A percentile compares a stretch with the other conserved stretches of the same genome.
Conservation (phyloP, 2,888 invertebrate species). For the Synergus gifuensis region DNA sequence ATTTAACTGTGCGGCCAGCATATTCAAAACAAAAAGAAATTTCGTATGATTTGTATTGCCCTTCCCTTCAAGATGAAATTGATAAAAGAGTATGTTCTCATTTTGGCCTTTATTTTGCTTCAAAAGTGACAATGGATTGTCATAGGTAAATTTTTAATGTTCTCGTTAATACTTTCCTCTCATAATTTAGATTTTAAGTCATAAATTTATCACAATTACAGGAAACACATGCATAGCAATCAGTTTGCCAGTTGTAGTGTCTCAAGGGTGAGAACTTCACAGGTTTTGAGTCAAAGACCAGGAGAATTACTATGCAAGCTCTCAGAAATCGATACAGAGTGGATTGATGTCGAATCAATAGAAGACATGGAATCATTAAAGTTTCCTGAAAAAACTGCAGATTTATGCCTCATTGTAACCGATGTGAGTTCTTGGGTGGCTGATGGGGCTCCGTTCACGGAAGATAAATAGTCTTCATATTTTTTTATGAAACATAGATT, state of each 20-base stretch:
- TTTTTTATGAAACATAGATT: not conserved
- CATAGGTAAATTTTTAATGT: too few relatives aligned
- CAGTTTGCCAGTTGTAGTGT: not conserved
- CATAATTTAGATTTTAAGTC: not conserved
- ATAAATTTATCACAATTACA: not conserved
- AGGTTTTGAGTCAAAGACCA: not conserved
- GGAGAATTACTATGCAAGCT: not conserved
- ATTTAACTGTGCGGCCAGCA: not conserved
- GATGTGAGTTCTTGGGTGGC: not conserved
- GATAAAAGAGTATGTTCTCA: not conserved
- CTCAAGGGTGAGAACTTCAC: not conserved
- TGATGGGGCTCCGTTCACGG: not conserved
- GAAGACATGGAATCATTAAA: constrained; percentile 3
- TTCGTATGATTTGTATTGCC: constrained; percentile 31
- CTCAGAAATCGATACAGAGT: not conserved
- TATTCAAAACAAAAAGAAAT: not conserved
- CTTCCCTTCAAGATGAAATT: constrained; percentile 4
- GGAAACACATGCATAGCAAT: not conserved
- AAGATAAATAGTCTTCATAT: not conserved
- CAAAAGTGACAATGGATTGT: not conserved
- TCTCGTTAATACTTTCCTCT: not conserved
- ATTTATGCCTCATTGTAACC: not conserved
- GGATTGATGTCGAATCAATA: constrained; percentile 6
- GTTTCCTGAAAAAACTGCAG: not conserved
- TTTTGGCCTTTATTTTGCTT: constrained; percentile 5